Evolutionary conservation across 2,113 vertebrate genomes (phyloP).

Genomic region (Larimichthys polyactis): DNA sequence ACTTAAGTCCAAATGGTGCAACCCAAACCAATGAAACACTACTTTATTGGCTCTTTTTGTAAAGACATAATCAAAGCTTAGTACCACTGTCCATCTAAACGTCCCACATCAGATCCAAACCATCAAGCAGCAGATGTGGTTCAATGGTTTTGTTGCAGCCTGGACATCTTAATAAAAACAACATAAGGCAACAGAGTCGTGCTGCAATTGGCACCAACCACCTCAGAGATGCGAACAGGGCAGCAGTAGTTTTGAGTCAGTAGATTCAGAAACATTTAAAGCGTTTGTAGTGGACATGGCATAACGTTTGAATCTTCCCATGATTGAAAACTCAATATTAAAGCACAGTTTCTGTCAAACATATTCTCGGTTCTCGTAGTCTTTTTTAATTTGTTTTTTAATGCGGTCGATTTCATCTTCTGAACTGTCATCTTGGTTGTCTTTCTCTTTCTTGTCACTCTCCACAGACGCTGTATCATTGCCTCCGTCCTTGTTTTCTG

Average conservation of each 20-base stretch:
- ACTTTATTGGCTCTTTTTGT: not conserved
- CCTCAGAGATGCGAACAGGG: not conserved
- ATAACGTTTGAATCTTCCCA: not conserved
- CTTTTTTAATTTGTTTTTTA: constrained; percentile 76
- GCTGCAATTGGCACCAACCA: not conserved
- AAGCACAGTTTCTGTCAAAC: constrained; percentile 44
- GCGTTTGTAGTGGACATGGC: not conserved
- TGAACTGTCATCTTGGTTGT: constrained; percentile 36
- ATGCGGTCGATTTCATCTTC: constrained; percentile 71
- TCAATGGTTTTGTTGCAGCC: constrained; percentile 1
- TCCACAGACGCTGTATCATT: fast-evolving
- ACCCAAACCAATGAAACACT: not conserved
- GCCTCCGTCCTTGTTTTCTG: not conserved
- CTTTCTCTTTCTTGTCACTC: constrained; percentile 14
- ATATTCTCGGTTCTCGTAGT: constrained; percentile 64
- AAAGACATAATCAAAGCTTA: not conserved
- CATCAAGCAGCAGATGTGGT: not conserved
- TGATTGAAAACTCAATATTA: not conserved
- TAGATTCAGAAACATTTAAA: not conserved
- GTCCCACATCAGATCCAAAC: not conserved
- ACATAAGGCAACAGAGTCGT: not conserved
- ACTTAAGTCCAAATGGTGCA: not conserved
- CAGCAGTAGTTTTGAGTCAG: not conserved
- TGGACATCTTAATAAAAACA: not conserved
- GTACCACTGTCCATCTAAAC: not conserved